Conservation (phyloP, 2,797 vertebrate species). For the Vespertilio murinus region DNA sequence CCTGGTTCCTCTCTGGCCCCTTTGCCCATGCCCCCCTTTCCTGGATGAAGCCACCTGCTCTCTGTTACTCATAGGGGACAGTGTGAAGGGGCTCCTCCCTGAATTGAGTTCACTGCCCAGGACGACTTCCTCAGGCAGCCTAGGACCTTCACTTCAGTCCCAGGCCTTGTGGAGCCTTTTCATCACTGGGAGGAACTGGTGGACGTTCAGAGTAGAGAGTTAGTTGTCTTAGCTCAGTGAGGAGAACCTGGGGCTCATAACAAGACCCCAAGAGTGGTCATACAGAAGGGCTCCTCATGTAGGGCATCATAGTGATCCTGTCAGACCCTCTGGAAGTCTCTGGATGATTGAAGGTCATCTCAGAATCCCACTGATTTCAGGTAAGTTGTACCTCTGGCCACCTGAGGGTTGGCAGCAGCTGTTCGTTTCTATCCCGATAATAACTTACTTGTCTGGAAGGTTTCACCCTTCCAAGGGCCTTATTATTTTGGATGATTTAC, state of each 20-base stretch:
- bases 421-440: background rate
- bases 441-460: background rate
- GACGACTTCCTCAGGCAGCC: background rate
- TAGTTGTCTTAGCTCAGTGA: background rate
- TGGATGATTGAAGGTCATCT: background rate
- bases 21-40: background rate
- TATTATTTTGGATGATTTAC: background rate
- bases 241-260: background rate
- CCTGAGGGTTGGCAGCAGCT: background rate
- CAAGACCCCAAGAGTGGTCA: background rate
- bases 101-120: background rate
- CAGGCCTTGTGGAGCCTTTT: background rate
- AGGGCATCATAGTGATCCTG: background rate
- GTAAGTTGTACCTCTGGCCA: background rate
- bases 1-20: background rate
- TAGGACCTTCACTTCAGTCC: background rate
- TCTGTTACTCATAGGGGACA: background rate
- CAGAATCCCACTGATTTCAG: background rate
- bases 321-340: background rate
- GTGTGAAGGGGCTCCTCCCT: background rate
- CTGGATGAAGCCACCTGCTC: background rate
- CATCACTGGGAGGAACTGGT: background rate
- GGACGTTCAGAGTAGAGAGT: background rate
- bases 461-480: background rate
- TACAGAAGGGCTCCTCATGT: background rate